phyloP scores from a whole-genome alignment of 2,797 vertebrate species.

The Vultur gryphus region DNA sequence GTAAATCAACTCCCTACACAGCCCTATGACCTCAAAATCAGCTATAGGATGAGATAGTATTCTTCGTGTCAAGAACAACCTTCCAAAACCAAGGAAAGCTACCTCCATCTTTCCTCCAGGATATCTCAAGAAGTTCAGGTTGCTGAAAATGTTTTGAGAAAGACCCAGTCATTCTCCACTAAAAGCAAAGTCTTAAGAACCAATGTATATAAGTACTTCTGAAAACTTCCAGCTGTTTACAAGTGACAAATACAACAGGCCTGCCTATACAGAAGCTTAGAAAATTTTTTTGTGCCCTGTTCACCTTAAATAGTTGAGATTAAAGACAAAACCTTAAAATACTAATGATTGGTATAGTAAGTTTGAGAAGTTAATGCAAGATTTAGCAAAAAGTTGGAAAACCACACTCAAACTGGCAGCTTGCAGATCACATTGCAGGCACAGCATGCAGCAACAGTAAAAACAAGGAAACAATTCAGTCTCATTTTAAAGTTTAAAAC shows the following conservation, averaged over 20 bases:
- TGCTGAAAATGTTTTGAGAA: background rate
- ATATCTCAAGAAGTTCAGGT: background rate
- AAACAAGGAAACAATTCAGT: background rate
- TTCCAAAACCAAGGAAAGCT: background rate
- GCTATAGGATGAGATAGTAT: background rate
- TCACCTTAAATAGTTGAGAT: background rate
- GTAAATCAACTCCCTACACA: background rate
- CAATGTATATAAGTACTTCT: background rate
- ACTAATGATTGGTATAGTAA: background rate
- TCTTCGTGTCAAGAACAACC: background rate
- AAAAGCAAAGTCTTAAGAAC: background rate
- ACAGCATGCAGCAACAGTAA: background rate
- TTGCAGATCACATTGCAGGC: background rate
- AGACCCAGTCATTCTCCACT: background rate
- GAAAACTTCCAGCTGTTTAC: background rate
- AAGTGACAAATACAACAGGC: background rate
- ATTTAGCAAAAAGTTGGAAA: background rate
- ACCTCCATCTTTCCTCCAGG: background rate
- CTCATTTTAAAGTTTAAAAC: background rate
- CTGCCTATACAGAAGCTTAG: background rate
- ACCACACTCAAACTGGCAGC: background rate
- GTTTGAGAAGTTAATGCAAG: background rate
- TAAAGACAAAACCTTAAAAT: background rate
- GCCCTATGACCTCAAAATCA: background rate
- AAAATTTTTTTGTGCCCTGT: background rate